Percentiles rank a stretch among this genome's conserved stretches.
phyloP scores from a whole-genome alignment of 2,797 vertebrate genomes.

The Crax fasciolata region DNA sequence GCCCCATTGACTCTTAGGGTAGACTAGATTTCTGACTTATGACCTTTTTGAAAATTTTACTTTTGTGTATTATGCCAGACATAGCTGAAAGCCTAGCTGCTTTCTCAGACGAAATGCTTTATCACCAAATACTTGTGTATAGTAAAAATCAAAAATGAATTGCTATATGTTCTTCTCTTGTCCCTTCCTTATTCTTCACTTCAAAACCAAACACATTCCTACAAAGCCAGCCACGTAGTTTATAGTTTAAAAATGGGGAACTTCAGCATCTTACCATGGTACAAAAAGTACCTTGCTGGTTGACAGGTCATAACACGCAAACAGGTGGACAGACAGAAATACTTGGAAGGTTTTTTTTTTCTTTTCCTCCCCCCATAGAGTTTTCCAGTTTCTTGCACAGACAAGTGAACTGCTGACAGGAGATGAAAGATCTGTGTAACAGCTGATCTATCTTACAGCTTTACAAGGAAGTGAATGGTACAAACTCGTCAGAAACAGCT shows the following conservation, averaged over 20 bases:
- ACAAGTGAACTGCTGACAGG: neutral
- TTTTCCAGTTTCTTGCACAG: neutral
- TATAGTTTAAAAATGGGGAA: neutral
- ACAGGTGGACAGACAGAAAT: neutral
- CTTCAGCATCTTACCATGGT: neutral
- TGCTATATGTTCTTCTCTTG: neutral
- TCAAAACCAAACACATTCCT: neutral
- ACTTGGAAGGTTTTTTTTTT: neutral
- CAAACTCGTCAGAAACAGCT: neutral
- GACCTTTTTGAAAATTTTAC: neutral
- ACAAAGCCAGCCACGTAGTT: neutral
- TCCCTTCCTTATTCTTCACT: neutral
- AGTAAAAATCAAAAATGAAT: neutral
- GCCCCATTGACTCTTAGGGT: fast-evolving
- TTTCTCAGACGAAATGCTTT: neutral
- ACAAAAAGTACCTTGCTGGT: neutral
- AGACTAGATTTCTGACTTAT: neutral
- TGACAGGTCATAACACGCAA: neutral
- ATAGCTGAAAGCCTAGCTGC: neutral
- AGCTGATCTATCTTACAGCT: neutral
- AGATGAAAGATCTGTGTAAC: neutral
- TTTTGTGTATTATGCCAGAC: neutral
- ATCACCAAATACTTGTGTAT: neutral
- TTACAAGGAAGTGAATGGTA: neutral
- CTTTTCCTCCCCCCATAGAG: neutral